Conservation (phyloP, 30 jellyfish, hydroid and myxozoan species). For the Calvadosia cruxmelitensis region DNA sequence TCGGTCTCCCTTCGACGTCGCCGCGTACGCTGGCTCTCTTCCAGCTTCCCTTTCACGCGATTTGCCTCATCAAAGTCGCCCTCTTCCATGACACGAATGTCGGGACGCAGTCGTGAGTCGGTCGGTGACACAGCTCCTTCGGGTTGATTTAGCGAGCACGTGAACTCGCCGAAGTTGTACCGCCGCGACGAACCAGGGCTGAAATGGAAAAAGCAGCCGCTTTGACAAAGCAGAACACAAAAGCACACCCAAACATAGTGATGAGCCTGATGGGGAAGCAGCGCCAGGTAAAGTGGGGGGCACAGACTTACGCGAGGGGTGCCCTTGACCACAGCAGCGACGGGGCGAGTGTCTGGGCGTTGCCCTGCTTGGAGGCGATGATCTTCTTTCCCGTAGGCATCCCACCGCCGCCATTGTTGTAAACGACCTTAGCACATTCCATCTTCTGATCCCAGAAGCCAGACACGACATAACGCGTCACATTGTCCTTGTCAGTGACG, state of each 20-base stretch:
- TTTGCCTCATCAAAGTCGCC: conserved; percentile 93
- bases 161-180: conserved; percentile 87
- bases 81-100: conserved; percentile 72
- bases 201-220: conserved; percentile 2
- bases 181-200: conserved; percentile 67
- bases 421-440: conserved; percentile 78
- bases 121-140: conserved; percentile 65
- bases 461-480: conserved; percentile 86
- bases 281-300: no score
- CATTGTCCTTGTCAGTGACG: conserved; percentile 72
- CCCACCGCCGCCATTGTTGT: conserved; percentile 45
- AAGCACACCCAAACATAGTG: no score
- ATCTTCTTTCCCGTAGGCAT: conserved; percentile 50
- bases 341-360: conserved; percentile 77
- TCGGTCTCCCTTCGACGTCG: conserved; percentile 66
- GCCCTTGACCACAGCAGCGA: conserved; percentile 60
- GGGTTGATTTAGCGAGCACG: conserved; percentile 79
- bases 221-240: neutral
- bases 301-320: conserved; percentile 70
- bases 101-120: conserved; percentile 96
- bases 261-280: no score
- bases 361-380: conserved; percentile 62
- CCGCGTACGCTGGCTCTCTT: conserved; percentile 73
- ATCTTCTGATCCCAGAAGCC: conserved; percentile 93
- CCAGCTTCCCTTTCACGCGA: conserved; percentile 49